Conservation (phyloP, 2,113 vertebrate genomes). For the Poecile atricapillus region DNA sequence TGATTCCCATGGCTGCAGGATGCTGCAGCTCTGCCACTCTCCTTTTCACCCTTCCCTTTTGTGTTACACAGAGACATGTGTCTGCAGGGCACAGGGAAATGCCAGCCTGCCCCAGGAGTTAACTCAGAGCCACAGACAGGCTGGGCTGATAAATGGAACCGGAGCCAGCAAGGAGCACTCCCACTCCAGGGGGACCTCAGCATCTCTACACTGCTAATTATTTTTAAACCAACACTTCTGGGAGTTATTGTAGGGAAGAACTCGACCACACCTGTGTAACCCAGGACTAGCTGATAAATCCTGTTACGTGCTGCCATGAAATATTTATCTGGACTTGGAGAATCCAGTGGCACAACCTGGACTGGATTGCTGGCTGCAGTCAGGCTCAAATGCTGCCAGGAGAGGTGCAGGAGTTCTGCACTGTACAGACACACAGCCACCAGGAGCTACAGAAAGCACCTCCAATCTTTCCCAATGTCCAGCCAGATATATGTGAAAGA, state of each 20-base stretch:
- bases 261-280: not conserved
- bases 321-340: not conserved
- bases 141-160: not conserved
- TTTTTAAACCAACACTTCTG: not conserved
- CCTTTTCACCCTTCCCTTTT: not conserved
- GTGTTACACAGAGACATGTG: not conserved
- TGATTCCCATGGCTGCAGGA: not conserved
- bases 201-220: not conserved
- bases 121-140: not conserved
- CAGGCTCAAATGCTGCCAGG: not conserved
- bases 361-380: not conserved
- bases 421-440: not conserved
- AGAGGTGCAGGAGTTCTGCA: not conserved
- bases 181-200: not conserved
- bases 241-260: not conserved
- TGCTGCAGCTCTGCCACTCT: not conserved
- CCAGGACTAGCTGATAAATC: not conserved
- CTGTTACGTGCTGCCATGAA: accelerated
- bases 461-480: not conserved
- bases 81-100: not conserved
- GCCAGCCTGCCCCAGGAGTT: not conserved
- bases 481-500: not conserved
- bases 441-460: not conserved
- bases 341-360: not conserved
- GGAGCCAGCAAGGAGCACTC: not conserved